Conservation (phyloP, 2,888 invertebrate species). For the Plebejus argus region DNA sequence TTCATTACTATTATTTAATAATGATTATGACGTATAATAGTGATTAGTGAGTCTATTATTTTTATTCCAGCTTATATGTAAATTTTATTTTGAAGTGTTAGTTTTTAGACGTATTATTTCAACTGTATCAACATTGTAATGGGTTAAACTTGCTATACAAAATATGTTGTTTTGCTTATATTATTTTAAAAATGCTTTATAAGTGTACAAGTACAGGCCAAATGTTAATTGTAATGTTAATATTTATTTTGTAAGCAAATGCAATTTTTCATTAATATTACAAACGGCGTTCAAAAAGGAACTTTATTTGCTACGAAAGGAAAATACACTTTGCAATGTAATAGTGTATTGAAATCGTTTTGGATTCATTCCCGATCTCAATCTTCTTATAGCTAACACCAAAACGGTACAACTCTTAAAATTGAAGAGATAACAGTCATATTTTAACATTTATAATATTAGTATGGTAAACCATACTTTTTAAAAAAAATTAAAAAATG, state of each 20-base stretch:
- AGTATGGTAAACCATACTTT: too few species aligned
- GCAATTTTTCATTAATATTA: conserved; percentile 10
- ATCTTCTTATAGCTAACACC: too few species aligned
- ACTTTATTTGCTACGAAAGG: background rate
- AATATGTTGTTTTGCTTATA: background rate
- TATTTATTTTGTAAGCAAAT: conserved; percentile 19
- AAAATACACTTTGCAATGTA: background rate
- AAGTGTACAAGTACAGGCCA: conserved; percentile 16
- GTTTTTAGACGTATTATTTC: background rate
- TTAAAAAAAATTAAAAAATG: too few species aligned
- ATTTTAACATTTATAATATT: too few species aligned
- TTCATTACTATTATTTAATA: background rate
- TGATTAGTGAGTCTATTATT: background rate
- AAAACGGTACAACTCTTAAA: too few species aligned
- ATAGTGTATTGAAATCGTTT: background rate
- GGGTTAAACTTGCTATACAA: background rate
- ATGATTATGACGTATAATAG: background rate
- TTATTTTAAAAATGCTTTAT: background rate
- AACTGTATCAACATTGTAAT: background rate
- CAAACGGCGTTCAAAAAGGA: background rate
- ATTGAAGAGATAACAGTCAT: too few species aligned
- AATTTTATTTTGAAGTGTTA: background rate
- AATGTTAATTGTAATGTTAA: conserved; percentile 16
- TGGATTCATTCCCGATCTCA: too few species aligned
- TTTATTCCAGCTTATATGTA: background rate